Evolutionary conservation across 2,888 invertebrate species (phyloP), one percentile per base, ranked within the genome.

Genomic region (Hyles lineata): DNA sequence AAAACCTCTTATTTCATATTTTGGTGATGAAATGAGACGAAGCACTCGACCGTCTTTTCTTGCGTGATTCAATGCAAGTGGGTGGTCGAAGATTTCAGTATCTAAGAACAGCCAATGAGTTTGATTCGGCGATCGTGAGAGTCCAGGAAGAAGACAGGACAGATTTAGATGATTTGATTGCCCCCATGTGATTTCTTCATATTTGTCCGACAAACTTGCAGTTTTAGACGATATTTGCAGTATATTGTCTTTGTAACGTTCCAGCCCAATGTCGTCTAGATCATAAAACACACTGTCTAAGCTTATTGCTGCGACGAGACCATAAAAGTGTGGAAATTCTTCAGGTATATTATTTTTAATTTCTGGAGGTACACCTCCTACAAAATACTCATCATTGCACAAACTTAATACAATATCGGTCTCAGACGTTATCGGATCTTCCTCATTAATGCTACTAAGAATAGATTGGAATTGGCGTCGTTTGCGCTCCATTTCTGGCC

Each of bases 121-220:
- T 29, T 80, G 74, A 67, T 86, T 84, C 4, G 86, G 84, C 19
- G 85, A 83, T 35, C 82, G 80, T n/a, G 75, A 71, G 19, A 79
- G 83, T 74, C 90, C 85, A 15, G 91, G 85, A 76, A 93, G 91
- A 7, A 94, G 84, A 75, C 94, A 94, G 29, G 92, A 90, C 67
- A 94, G 78, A 79, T 93, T 94, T n/a, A 94, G 78, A 32, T 78
- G 82, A 59, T 90, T 90, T 0, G 92, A 91, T 73, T 82, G 85
- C 3, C 92, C 91, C 93, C 92, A 93, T 70, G 85, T 82, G 23
- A 85, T 89, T 85, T 94, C 94, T 63, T 92, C 86, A 74, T 94
- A 94, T 5, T 87, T 88, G 29, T 90, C 90, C n/a, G 93, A 93
- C 43, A 93, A 77, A 76, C 94, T 94, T 1, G 93, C 92, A 21